A percentile compares a stretch with the other conserved stretches of the same genome.
These are phyloP conservation scores for Oedothorax gibbosus DNA, from an alignment of 1,140 invertebrate genomes.

Conservation along the genomic window DNA sequence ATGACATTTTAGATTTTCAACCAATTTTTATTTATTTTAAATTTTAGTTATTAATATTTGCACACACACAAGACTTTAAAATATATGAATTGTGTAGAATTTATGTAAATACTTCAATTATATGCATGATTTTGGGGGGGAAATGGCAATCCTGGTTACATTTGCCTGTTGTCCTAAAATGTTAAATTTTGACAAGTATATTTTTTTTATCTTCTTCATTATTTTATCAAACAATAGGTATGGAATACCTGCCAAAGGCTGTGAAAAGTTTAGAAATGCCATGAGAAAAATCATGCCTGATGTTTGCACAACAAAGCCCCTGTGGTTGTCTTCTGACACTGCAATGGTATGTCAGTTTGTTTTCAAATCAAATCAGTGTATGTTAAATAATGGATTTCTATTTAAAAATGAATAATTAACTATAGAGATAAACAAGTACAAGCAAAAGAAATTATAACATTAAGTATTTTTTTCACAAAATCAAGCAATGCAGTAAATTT, in stretches of 20 bases:
- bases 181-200: background rate
- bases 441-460: no score
- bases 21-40: no score
- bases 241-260: conserved; percentile 83
- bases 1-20: no score
- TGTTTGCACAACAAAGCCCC: conserved; percentile 80
- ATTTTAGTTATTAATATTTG: no score
- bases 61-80: no score
- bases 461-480: no score
- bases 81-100: no score
- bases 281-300: conserved; percentile 83
- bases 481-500: no score
- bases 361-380: background rate
- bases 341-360: conserved; percentile 77
- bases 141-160: no score
- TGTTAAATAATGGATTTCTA: background rate
- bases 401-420: background rate
- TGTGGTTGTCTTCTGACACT: conserved; percentile 93
- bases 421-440: background rate
- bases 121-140: no score
- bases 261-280: conserved; percentile 79
- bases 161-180: no score
- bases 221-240: conserved; percentile 73
- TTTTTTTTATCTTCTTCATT: background rate
- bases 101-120: no score